Conservation (phyloP, 2,888 invertebrate species). For the Portevinia maculata region DNA sequence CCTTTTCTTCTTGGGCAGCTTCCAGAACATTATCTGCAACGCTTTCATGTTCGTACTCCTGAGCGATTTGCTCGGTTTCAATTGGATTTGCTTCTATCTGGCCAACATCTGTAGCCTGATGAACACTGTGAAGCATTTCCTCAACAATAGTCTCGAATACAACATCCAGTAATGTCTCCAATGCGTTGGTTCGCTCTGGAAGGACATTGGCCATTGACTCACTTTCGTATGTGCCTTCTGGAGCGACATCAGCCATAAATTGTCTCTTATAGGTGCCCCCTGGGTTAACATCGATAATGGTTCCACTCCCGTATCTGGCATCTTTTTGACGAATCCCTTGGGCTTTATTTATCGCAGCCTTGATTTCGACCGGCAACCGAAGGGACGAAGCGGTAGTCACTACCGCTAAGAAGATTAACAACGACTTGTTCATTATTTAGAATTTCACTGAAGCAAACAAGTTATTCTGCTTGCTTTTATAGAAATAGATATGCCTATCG, state of each 20-base stretch:
- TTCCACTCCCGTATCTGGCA: slow-evolving; percentile 4
- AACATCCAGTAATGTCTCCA: neutral
- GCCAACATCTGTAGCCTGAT: neutral
- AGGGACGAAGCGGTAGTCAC: slow-evolving; percentile 41
- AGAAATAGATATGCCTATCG: slow-evolving; percentile 40
- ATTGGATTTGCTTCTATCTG: too few species aligned
- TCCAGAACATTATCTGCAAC: neutral
- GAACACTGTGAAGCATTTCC: neutral
- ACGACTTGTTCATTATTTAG: slow-evolving; percentile 46
- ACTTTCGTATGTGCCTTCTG: slow-evolving; percentile 20
- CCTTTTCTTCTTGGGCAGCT: too few species aligned
- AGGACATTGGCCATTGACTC: slow-evolving; percentile 1
- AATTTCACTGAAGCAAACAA: slow-evolving; percentile 30
- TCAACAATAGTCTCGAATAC: neutral
- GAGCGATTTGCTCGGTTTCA: slow-evolving; percentile 25
- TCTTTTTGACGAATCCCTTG: neutral
- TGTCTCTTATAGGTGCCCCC: slow-evolving; percentile 1
- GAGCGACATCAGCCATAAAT: neutral
- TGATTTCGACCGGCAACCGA: slow-evolving; percentile 32
- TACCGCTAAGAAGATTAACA: slow-evolving; percentile 52
- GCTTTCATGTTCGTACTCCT: slow-evolving; percentile 9
- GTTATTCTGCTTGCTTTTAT: slow-evolving; percentile 37
- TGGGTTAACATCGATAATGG: neutral
- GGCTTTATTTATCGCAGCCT: neutral
- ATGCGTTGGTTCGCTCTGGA: slow-evolving; percentile 26